Conservation (phyloP, 2,113 vertebrate species). For the Anolis carolinensis region DNA sequence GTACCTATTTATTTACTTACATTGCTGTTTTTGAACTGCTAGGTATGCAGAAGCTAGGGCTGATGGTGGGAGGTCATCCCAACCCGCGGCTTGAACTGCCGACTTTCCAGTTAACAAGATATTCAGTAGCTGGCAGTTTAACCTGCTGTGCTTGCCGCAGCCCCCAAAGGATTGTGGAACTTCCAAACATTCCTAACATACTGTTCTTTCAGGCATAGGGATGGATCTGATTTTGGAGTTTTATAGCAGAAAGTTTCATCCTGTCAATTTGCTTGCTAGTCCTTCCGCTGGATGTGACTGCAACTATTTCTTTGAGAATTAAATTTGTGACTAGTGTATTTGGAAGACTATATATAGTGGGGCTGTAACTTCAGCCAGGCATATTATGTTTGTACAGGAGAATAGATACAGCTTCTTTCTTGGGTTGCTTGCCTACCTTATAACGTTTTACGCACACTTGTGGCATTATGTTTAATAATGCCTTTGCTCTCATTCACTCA, state of each 20-base stretch:
- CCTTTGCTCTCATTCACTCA: background rate
- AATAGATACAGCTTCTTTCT: background rate
- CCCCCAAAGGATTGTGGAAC: conserved; percentile 4
- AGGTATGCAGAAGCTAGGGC: too few relatives aligned
- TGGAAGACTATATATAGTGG: background rate
- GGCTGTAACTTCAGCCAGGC: background rate
- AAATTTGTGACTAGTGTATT: background rate
- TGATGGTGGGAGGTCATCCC: too few relatives aligned
- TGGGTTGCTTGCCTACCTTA: background rate
- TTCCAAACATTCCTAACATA: conserved; percentile 11
- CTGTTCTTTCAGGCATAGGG: conserved; percentile 12
- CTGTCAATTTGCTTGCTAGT: background rate
- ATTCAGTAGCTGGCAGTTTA: too few relatives aligned
- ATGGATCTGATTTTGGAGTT: background rate
- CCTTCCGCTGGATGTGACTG: background rate
- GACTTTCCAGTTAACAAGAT: too few relatives aligned
- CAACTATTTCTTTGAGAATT: background rate
- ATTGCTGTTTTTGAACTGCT: too few relatives aligned
- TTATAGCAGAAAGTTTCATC: conserved; percentile 11
- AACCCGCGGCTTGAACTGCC: too few relatives aligned
- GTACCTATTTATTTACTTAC: too few relatives aligned
- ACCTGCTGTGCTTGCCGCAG: too few relatives aligned
- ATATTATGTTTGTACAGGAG: background rate
- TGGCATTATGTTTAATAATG: fast-evolving
- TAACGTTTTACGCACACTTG: background rate